Evolutionary conservation across 1,140 invertebrate species (phyloP), one percentile per base, ranked within the genome.

Genomic region (Antheraea pernyi): DNA sequence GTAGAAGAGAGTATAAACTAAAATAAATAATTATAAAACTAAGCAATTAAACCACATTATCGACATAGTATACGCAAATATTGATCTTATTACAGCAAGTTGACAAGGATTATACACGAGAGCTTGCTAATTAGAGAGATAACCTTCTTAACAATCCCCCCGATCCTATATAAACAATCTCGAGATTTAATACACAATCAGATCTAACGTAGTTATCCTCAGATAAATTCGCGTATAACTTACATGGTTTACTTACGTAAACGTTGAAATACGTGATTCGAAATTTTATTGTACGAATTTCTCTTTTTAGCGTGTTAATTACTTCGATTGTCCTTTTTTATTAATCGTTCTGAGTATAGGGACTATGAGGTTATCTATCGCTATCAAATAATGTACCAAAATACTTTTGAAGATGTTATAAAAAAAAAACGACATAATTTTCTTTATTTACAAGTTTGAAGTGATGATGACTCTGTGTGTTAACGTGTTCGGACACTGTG

Each of bases 111-210:
- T 76, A 75, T 73, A 60, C 74, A 69, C 70, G 74, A 74, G 74
- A 76, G 77, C 74, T 73, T 67, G 69, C 72, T 79, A 79, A 79
- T 77, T 77, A 74, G 70, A 68, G 70, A 78, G 77, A 73, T 79
- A 79, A 79, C 72, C 72, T 73, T 67, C 63, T 74, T 74, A 73
- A 63, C 65, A 73, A 73, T 69, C 72, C 72, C n/a, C 30, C 48
- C 70, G 70, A 76, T 76, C 77, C 77, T 79, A 76, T 74, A 37
- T 72, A 76, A 74, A 79, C 74, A 74, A 71, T 64, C 68, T 46
- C 59, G 22, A 63, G 69, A 73, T 22, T 71, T 69, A 74, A 77
- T 73, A 77, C 67, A 74, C 72, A 74, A 77, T 70, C 71, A 74
- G 59, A 67, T 48, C 19, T 18, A 65, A 19, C 64, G 39, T 9